phyloP scores from a whole-genome alignment of 2,888 invertebrate genomes.

The Troides aeacus region DNA sequence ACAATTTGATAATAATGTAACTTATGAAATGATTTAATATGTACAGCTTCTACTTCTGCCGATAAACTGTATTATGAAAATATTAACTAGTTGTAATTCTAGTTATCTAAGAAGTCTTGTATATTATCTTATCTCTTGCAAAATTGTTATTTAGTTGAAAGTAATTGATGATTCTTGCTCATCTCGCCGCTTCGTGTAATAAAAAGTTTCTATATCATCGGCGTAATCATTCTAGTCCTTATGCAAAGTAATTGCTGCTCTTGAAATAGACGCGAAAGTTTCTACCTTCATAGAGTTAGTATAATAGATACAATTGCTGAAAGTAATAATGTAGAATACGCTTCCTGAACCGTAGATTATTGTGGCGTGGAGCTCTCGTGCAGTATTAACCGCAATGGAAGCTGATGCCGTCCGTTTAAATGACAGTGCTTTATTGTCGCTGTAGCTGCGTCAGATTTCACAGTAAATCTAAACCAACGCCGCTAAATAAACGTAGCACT shows the following conservation, averaged over 20 bases:
- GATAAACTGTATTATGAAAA: no score
- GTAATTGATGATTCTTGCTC: no score
- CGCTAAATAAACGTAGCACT: slow-evolving; percentile 21
- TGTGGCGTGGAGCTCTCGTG: slow-evolving; percentile 20
- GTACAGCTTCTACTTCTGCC: no score
- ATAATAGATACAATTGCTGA: slow-evolving; percentile 5
- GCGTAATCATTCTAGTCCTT: neutral
- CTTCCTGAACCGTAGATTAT: slow-evolving; percentile 19
- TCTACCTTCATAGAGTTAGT: neutral
- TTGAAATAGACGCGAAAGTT: neutral
- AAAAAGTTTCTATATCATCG: neutral
- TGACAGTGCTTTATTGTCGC: slow-evolving; percentile 28
- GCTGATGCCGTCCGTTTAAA: slow-evolving; percentile 25
- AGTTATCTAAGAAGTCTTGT: no score
- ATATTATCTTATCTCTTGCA: no score
- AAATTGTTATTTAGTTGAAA: no score
- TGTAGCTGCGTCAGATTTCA: slow-evolving; percentile 27
- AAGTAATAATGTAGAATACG: slow-evolving; percentile 20
- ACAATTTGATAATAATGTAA: no score
- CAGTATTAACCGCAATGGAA: slow-evolving; percentile 26
- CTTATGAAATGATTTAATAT: no score
- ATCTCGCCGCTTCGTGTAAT: no score
- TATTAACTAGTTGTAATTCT: no score
- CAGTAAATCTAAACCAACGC: slow-evolving; percentile 26
- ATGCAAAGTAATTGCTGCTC: no score